phyloP scores from a whole-genome alignment of 2,113 vertebrate species.

The Hyperoodon ampullatus region DNA sequence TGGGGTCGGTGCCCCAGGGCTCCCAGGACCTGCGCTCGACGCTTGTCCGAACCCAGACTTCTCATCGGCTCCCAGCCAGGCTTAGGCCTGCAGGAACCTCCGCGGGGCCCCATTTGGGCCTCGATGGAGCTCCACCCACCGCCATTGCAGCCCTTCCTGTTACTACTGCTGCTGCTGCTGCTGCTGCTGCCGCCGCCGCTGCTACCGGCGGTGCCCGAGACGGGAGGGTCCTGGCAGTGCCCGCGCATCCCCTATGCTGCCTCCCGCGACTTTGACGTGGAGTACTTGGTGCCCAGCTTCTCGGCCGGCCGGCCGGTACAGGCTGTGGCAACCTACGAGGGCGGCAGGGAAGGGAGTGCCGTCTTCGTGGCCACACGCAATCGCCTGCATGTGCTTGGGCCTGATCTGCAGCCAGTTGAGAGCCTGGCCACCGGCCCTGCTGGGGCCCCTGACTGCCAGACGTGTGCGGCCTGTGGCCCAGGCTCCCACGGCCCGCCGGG shows the following conservation, averaged over 20 bases:
- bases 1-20: not conserved
- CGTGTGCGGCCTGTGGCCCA: constrained; percentile 85
- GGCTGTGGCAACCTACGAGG: constrained; percentile 83
- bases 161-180: not conserved
- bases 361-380: constrained; percentile 93
- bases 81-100: not conserved
- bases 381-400: constrained; percentile 88
- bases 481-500: constrained; percentile 43
- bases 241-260: constrained; percentile 81
- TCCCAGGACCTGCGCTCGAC: not conserved
- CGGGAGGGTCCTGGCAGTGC: constrained; percentile 80
- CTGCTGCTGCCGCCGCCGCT: not conserved
- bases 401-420: constrained; percentile 74
- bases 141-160: not conserved
- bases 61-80: not conserved
- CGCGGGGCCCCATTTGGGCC: not conserved
- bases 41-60: not conserved
- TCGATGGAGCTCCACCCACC: constrained; percentile 36
- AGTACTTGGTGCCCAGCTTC: constrained; percentile 90
- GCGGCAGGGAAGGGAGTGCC: accelerated
- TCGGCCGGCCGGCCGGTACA: constrained; percentile 86
- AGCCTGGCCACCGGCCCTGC: constrained; percentile 89
- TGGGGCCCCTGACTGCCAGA: constrained; percentile 87
- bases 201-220: not conserved
- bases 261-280: constrained; percentile 88